These are phyloP conservation scores for Drosophila subobscura DNA, from an alignment of 1,140 invertebrate species.

Conservation along the genomic window DNA sequence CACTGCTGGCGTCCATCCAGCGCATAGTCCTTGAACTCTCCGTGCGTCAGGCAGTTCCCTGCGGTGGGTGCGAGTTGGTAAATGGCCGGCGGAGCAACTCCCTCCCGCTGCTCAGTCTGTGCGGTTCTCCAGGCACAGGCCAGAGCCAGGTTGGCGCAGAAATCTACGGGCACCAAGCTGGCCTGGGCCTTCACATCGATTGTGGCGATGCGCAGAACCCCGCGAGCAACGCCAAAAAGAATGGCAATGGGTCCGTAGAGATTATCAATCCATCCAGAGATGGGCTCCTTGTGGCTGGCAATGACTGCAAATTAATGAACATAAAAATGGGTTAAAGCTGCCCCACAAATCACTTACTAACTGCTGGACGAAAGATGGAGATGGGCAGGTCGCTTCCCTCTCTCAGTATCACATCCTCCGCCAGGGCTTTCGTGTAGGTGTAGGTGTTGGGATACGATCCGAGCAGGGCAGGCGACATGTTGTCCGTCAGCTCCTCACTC, in stretches of 20 bases:
- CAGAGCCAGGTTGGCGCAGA: conserved; percentile 90
- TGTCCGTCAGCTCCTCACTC: conserved; percentile 86
- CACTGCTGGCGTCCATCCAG: conserved; percentile 67
- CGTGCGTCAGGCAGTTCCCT: conserved; percentile 87
- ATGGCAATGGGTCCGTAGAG: conserved; percentile 93
- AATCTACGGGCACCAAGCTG: conserved; percentile 92
- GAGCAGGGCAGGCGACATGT: conserved; percentile 87
- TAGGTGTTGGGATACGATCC: conserved; percentile 92
- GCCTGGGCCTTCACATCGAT: conserved; percentile 85
- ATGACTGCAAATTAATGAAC: conserved; percentile 85
- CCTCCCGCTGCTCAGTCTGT: conserved; percentile 23
- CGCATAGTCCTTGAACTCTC: conserved; percentile 84
- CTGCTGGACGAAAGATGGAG: conserved; percentile 88
- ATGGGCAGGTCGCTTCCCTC: conserved; percentile 88
- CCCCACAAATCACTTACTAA: conserved; percentile 84
- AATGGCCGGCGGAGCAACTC: conserved; percentile 82
- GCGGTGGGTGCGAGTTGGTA: conserved; percentile 88
- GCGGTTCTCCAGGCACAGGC: conserved; percentile 88
- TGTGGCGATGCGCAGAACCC: conserved; percentile 87
- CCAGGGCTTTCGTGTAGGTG: conserved; percentile 91
- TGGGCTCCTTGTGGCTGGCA: conserved; percentile 90
- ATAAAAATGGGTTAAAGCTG: too few relatives aligned
- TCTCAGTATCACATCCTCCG: conserved; percentile 88
- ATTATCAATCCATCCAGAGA: conserved; percentile 93
- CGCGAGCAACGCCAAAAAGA: conserved; percentile 88